Percentiles rank a stretch among this genome's conserved stretches.
phyloP scores from a whole-genome alignment of 2,888 invertebrate species.

The Drosophila longiperda region DNA sequence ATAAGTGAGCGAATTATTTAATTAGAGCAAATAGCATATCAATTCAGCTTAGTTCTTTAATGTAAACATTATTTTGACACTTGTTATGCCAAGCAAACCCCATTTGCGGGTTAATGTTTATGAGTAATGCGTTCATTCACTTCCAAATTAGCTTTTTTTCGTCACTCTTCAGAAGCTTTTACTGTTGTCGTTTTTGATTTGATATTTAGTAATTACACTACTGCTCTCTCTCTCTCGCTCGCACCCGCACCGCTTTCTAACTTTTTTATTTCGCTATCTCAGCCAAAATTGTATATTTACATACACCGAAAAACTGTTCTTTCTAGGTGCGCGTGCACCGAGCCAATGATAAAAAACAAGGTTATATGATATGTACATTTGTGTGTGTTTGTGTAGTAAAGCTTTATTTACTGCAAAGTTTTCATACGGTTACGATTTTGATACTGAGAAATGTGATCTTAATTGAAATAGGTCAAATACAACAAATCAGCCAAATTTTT shows the following conservation, averaged over 20 bases:
- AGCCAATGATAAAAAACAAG: constrained; percentile 34
- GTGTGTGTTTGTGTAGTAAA: neutral
- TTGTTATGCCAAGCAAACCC: constrained; percentile 4
- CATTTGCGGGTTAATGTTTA: constrained; percentile 15
- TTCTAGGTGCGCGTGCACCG: constrained; percentile 49
- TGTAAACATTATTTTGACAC: constrained; percentile 7
- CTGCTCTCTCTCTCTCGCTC: constrained; percentile 11
- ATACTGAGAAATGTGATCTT: constrained; percentile 11
- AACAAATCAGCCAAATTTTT: neutral
- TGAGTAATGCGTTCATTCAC: constrained; percentile 52
- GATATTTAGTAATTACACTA: constrained; percentile 45
- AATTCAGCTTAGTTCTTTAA: neutral
- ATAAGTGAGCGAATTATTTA: constrained; percentile 5
- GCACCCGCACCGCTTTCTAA: constrained; percentile 2
- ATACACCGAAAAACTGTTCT: constrained; percentile 51
- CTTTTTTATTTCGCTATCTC: constrained; percentile 12
- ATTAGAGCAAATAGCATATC: neutral
- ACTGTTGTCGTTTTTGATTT: constrained; percentile 50
- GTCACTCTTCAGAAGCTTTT: constrained; percentile 29
- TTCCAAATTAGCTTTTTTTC: constrained; percentile 49
- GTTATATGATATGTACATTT: neutral
- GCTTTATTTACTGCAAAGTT: constrained; percentile 12
- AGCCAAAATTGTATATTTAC: constrained; percentile 55
- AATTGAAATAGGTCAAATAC: constrained; percentile 12
- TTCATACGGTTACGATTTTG: neutral